Conservation (phyloP, 2,888 invertebrate species). For the Phengaris alcon region DNA sequence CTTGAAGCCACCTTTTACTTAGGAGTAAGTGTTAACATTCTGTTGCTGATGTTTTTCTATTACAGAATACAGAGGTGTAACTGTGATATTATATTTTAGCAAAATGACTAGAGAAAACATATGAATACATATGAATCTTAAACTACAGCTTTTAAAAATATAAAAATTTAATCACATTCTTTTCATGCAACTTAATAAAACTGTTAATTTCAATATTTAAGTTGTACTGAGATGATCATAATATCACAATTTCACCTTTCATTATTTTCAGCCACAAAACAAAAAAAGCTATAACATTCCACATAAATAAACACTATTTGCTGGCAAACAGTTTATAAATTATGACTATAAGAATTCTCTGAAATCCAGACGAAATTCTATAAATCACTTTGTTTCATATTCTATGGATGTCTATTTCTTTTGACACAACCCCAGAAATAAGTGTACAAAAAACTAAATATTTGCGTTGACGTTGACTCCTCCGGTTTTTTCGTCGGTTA, state of each 20-base stretch:
- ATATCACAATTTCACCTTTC: conserved; percentile 40
- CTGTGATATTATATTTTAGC: conserved; percentile 27
- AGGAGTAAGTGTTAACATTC: conserved; percentile 50
- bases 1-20: conserved; percentile 42
- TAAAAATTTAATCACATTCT: no score
- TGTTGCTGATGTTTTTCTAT: conserved; percentile 38
- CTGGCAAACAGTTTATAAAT: not conserved
- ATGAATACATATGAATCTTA: no score
- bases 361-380: no score
- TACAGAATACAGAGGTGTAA: conserved; percentile 40
- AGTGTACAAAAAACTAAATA: not conserved
- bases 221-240: not conserved
- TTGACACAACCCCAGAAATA: not conserved
- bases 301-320: conserved; percentile 33
- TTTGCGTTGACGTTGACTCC: no score
- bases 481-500: no score
- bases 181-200: no score
- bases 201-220: no score
- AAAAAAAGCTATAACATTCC: conserved; percentile 19
- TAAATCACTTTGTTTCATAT: no score
- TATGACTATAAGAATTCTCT: not conserved
- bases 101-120: no score
- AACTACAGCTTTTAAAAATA: no score
- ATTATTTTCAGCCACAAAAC: conserved; percentile 39
- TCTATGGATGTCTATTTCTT: not conserved